Conservation (phyloP, 2,797 vertebrate genomes). For the Austrolebias charrua region DNA sequence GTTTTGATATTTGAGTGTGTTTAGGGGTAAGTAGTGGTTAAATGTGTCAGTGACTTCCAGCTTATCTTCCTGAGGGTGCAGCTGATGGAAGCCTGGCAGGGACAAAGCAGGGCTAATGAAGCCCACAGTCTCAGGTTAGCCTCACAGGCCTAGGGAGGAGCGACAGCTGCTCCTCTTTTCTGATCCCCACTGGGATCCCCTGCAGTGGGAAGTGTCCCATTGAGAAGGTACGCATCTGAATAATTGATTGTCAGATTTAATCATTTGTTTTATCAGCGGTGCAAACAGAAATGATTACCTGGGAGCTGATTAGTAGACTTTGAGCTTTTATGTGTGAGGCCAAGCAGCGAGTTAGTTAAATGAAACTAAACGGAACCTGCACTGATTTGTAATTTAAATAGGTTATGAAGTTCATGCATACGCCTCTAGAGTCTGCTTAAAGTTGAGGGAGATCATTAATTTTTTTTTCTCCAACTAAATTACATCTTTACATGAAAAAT, state of each 20-base stretch:
- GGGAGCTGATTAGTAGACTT: slow-evolving; percentile 6
- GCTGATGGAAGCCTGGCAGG: slow-evolving; percentile 44
- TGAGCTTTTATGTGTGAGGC: slow-evolving; percentile 1
- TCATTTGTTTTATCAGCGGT: slow-evolving; percentile 57
- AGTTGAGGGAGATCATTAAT: slow-evolving; percentile 17
- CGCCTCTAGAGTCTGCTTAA: slow-evolving; percentile 20
- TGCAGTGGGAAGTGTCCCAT: slow-evolving; percentile 74
- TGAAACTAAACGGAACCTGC: slow-evolving; percentile 11
- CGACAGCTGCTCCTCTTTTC: slow-evolving; percentile 76
- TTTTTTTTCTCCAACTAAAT: slow-evolving; percentile 29
- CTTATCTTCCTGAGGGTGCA: slow-evolving; percentile 23
- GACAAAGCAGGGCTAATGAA: slow-evolving; percentile 62
- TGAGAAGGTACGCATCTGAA: slow-evolving; percentile 72
- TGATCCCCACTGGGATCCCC: slow-evolving; percentile 74
- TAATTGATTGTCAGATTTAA: slow-evolving; percentile 73
- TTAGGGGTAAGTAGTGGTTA: not conserved
- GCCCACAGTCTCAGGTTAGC: slow-evolving; percentile 44
- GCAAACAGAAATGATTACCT: slow-evolving; percentile 30
- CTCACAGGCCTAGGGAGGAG: slow-evolving; percentile 53
- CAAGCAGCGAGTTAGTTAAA: not conserved
- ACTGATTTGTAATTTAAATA: slow-evolving; percentile 23
- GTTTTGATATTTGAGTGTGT: not conserved
- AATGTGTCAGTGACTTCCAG: not conserved
- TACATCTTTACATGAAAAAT: slow-evolving; percentile 39
- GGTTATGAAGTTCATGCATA: slow-evolving; percentile 13